phyloP scores from a whole-genome alignment of 2,113 vertebrate species.

The Hyaena hyaena region DNA sequence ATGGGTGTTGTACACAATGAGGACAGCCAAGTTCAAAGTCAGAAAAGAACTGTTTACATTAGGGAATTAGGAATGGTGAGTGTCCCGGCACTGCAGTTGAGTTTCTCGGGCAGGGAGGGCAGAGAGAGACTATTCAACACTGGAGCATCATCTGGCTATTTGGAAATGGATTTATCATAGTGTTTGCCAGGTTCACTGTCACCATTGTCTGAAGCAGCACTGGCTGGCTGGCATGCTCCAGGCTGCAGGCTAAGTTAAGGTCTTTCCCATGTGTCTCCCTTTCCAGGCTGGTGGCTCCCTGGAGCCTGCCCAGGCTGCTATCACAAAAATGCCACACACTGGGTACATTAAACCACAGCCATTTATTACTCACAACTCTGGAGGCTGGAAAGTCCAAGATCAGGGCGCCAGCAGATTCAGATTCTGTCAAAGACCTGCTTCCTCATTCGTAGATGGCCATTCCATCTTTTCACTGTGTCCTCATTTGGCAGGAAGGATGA shows the following conservation, averaged over 20 bases:
- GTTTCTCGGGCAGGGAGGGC: background rate
- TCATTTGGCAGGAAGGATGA: background rate
- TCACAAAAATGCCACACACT: background rate
- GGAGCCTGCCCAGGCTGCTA: background rate
- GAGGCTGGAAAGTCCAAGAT: background rate
- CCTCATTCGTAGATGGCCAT: background rate
- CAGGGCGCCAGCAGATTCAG: background rate
- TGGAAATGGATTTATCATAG: background rate
- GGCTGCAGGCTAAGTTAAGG: background rate
- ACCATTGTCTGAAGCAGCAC: background rate
- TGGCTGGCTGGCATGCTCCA: background rate
- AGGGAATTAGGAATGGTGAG: background rate
- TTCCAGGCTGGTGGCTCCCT: background rate
- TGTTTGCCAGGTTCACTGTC: background rate
- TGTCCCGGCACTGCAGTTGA: background rate
- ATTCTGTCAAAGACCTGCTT: background rate
- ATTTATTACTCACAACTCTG: background rate
- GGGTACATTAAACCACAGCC: background rate
- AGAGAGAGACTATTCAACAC: background rate
- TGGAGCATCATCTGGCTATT: background rate
- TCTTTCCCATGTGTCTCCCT: background rate
- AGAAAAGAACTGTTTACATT: background rate
- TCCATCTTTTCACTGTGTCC: background rate
- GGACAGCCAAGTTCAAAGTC: background rate
- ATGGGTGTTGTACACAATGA: background rate